phyloP scores from a whole-genome alignment of 1,140 invertebrate genomes.

The Leptoteleia sp. region DNA sequence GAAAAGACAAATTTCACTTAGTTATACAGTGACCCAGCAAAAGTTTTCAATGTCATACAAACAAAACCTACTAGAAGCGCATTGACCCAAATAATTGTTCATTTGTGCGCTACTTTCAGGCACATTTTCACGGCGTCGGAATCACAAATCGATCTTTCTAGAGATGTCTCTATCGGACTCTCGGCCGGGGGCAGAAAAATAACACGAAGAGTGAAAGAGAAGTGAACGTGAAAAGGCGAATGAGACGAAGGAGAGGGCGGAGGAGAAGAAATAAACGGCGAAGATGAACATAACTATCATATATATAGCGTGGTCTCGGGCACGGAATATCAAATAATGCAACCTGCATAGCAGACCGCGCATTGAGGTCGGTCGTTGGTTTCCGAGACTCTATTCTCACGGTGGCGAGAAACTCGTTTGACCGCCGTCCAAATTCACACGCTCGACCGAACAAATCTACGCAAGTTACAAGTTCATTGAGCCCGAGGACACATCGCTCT shows the following conservation, averaged over 20 bases:
- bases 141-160: conserved; percentile 20
- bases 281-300: conserved; percentile 59
- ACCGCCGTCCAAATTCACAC: conserved; percentile 70
- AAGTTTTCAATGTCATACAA: no score
- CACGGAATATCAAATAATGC: conserved; percentile 68
- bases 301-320: conserved; percentile 44
- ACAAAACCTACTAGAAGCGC: not conserved
- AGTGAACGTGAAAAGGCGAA: conserved; percentile 2
- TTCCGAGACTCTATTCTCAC: conserved; percentile 67
- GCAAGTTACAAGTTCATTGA: conserved; percentile 69
- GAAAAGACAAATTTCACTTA: no score
- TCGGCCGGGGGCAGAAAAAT: conserved; percentile 11
- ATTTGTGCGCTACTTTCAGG: not conserved
- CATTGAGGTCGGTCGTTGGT: conserved; percentile 67
- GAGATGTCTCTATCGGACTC: conserved; percentile 33
- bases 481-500: conserved; percentile 48
- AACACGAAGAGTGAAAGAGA: conserved; percentile 36
- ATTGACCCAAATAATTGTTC: not conserved
- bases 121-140: not conserved
- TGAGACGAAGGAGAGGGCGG: conserved; percentile 11
- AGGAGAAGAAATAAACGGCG: conserved; percentile 38
- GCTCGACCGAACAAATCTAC: conserved; percentile 69
- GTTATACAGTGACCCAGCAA: no score
- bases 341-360: conserved; percentile 66
- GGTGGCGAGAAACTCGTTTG: conserved; percentile 69